Evolutionary conservation across 64 coral and sea anemone species (phyloP).

Genomic region (Actinia equina): DNA sequence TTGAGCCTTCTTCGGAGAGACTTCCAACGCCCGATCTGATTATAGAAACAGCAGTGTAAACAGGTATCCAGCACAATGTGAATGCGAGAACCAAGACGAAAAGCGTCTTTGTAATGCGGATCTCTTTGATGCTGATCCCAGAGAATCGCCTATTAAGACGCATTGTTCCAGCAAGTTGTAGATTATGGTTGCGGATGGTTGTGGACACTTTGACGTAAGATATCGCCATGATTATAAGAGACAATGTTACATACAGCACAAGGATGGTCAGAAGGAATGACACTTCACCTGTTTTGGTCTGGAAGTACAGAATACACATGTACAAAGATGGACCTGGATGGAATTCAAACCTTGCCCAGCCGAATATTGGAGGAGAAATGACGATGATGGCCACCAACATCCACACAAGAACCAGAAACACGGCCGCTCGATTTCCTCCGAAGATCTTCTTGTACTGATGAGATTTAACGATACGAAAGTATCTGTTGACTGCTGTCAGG

Average conservation of each 20-base stretch:
- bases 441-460: conserved; percentile 64
- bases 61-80: conserved; percentile 50
- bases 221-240: conserved; percentile 5
- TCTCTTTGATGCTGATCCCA: conserved; percentile 33
- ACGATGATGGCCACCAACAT: conserved; percentile 17
- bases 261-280: conserved; percentile 13
- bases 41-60: conserved; percentile 25
- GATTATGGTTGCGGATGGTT: conserved; percentile 28
- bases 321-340: conserved; percentile 19
- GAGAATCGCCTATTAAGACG: not conserved
- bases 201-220: conserved; percentile 36
- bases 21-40: conserved; percentile 17
- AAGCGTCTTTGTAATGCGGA: conserved; percentile 45
- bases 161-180: not conserved
- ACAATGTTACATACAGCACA: conserved; percentile 3
- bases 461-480: conserved; percentile 78
- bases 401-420: conserved; percentile 20
- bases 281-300: conserved; percentile 10
- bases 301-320: conserved; percentile 52
- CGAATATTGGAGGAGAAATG: conserved; percentile 1
- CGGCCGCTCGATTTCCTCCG: not conserved
- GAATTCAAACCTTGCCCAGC: conserved; percentile 48
- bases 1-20: conserved; percentile 6
- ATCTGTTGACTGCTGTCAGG: conserved; percentile 75
- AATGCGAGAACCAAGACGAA: conserved; percentile 35